These are phyloP conservation scores for Ooceraea biroi DNA, from an alignment of 1,140 invertebrate genomes.

Conservation along the genomic window DNA sequence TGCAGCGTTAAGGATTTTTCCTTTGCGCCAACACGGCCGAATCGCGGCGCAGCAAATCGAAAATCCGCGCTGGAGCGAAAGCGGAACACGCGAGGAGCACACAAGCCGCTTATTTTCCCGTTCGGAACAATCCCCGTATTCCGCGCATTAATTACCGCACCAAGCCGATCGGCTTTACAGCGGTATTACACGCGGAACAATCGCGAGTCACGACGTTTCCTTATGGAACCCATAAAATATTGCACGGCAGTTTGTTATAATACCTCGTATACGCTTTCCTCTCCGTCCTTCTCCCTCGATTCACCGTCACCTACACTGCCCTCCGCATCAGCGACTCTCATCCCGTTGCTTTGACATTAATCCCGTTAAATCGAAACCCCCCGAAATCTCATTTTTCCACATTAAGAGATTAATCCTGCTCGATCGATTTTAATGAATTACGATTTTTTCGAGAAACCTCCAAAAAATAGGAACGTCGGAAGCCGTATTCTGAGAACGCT, in stretches of 20 bases:
- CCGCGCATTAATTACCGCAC: constrained; percentile 58
- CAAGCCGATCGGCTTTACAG: constrained; percentile 63
- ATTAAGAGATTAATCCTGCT: neutral
- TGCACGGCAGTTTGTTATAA: constrained; percentile 77
- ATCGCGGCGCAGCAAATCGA: constrained; percentile 15
- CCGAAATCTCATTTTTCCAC: neutral
- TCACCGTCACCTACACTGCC: constrained; percentile 50
- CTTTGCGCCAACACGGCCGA: neutral
- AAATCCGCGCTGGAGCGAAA: constrained; percentile 26
- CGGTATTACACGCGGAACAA: constrained; percentile 76
- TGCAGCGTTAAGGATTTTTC: neutral
- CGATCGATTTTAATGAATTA: neutral
- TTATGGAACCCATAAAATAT: constrained; percentile 83
- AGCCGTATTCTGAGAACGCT: neutral
- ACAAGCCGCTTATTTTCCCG: constrained; percentile 41
- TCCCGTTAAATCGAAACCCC: neutral
- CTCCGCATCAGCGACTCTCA: constrained; percentile 60
- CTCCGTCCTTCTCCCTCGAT: constrained; percentile 59
- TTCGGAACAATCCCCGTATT: constrained; percentile 40
- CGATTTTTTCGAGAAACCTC: too few relatives aligned
- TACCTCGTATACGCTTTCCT: constrained; percentile 65
- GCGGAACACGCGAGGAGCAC: neutral
- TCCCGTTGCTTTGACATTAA: constrained; percentile 24
- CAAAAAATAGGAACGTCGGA: neutral
- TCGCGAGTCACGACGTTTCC: constrained; percentile 79